These are phyloP conservation scores for Thunnus thynnus DNA, from an alignment of 2,113 vertebrate species.

Conservation along the genomic window DNA sequence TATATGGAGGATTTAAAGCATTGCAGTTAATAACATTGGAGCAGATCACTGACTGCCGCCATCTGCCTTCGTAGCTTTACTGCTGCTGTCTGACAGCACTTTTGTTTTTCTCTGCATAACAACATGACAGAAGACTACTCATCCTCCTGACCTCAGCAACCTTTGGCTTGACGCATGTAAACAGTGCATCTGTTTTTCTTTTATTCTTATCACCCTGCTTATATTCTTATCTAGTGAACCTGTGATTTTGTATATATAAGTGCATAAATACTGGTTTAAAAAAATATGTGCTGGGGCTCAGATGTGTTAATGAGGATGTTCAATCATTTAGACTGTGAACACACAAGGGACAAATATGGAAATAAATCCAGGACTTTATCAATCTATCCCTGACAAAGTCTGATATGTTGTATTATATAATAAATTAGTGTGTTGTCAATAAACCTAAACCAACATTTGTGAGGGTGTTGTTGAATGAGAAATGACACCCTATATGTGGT, in stretches of 20 bases:
- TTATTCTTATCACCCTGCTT: background rate
- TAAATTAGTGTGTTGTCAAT: no score
- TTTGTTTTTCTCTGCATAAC: constrained; percentile 47
- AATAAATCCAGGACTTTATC: no score
- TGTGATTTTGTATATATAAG: background rate
- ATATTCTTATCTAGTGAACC: background rate
- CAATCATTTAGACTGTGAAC: no score
- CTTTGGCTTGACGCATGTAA: constrained; percentile 36
- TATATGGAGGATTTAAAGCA: constrained; percentile 14
- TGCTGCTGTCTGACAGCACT: constrained; percentile 57
- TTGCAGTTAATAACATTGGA: constrained; percentile 7
- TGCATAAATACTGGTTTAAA: background rate
- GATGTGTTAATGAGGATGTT: no score
- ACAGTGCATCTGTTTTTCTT: constrained; percentile 34
- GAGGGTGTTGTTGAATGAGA: background rate
- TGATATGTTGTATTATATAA: no score
- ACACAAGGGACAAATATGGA: no score
- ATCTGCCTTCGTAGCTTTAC: constrained; percentile 63
- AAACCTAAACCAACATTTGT: no score
- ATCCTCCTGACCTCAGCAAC: constrained; percentile 48
- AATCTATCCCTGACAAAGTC: no score
- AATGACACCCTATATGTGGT: background rate
- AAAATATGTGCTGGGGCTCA: no score
- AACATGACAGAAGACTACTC: constrained; percentile 58
- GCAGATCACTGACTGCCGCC: constrained; percentile 65